Percentiles rank a stretch among this genome's conserved stretches.
Conservation (phyloP, 2,888 invertebrate genomes). For the Meiosimyza platycephala region DNA sequence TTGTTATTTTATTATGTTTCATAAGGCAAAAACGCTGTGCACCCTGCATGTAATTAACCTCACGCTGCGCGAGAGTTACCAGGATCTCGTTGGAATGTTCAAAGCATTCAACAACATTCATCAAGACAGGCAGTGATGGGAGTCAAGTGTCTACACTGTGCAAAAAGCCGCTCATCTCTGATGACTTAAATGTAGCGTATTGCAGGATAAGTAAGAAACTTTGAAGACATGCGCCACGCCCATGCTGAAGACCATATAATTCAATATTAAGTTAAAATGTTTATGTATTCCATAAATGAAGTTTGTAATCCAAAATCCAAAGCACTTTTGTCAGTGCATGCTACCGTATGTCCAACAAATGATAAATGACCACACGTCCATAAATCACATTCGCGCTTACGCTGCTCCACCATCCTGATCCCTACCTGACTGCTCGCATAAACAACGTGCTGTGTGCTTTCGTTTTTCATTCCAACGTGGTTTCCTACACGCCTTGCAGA, state of each 20-base stretch:
- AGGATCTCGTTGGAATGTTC: slow-evolving; percentile 19
- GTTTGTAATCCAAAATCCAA: too few species aligned
- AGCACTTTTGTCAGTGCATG: slow-evolving; percentile 26
- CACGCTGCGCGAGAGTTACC: slow-evolving; percentile 16
- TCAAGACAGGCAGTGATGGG: too few species aligned
- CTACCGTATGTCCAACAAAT: slow-evolving; percentile 31
- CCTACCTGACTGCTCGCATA: slow-evolving; percentile 25
- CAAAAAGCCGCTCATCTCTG: background rate
- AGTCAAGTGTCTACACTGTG: background rate
- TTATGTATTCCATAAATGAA: background rate
- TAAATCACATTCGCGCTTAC: slow-evolving; percentile 43
- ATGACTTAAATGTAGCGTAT: background rate
- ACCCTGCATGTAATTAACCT: slow-evolving; percentile 27
- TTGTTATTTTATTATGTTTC: slow-evolving; percentile 27
- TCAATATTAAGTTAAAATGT: background rate
- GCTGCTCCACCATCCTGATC: slow-evolving; percentile 8
- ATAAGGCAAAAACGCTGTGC: slow-evolving; percentile 12
- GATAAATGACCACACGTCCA: slow-evolving; percentile 44
- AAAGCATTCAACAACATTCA: background rate
- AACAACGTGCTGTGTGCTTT: slow-evolving; percentile 27
- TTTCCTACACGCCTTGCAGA: slow-evolving; percentile 1
- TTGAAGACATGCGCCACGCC: background rate
- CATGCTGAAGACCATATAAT: too few species aligned
- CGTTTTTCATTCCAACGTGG: slow-evolving; percentile 23
- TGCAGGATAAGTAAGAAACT: background rate